Conservation (phyloP, 2,113 vertebrate species). For the Lates calcarifer region DNA sequence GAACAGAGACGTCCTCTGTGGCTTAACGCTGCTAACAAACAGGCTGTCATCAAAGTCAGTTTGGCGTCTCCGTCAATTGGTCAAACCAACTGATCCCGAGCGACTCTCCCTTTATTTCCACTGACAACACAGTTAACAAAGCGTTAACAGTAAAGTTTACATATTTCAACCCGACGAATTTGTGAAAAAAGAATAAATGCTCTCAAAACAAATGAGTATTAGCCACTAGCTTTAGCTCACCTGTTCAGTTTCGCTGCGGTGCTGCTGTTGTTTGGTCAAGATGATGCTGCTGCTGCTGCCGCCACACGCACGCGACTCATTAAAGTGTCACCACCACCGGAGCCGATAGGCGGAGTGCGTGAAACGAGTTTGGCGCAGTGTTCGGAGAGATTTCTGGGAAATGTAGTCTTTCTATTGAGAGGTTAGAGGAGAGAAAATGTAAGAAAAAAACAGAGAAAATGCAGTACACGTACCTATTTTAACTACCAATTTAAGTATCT, state of each 20-base stretch:
- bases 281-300: constrained; percentile 61
- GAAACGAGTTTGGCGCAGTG: constrained; percentile 77
- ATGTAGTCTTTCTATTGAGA: constrained; percentile 58
- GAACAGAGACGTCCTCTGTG: neutral
- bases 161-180: neutral
- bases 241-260: constrained; percentile 67
- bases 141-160: constrained; percentile 29
- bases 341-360: constrained; percentile 79
- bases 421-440: no score
- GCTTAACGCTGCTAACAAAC: neutral
- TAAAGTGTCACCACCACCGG: constrained; percentile 14
- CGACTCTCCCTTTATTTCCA: constrained; percentile 29
- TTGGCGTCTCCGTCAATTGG: constrained; percentile 3
- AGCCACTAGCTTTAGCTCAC: constrained; percentile 67
- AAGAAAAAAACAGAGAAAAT: no score
- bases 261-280: constrained; percentile 43
- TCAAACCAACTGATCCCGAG: constrained; percentile 21
- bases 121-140: neutral
- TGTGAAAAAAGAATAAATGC: neutral
- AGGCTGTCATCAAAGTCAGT: constrained; percentile 29
- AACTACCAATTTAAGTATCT: no score
- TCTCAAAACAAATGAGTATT: neutral
- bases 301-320: constrained; percentile 49
- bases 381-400: constrained; percentile 66
- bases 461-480: no score